phyloP scores from a whole-genome alignment of 2,113 vertebrate genomes.

The Cyprinodon tularosa region DNA sequence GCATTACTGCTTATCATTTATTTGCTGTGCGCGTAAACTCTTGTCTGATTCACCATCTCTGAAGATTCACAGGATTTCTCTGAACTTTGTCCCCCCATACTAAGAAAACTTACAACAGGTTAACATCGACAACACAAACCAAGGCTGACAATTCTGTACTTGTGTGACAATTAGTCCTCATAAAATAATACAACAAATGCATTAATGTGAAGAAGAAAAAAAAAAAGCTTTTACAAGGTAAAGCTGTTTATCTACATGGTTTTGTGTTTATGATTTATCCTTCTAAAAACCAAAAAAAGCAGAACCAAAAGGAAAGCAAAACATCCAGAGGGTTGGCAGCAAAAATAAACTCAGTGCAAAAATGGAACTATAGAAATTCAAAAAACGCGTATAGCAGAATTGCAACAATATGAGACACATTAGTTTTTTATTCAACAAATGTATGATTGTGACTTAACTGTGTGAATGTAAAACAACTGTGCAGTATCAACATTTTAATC shows the following conservation, averaged over 20 bases:
- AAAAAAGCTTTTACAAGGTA: conserved; percentile 33
- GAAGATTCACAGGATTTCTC: conserved; percentile 28
- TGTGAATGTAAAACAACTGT: conserved; percentile 37
- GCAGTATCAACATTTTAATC: conserved; percentile 53
- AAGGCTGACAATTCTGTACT: conserved; percentile 44
- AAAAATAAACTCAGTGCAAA: conserved; percentile 50
- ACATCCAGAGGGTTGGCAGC: conserved; percentile 62
- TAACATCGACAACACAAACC: conserved; percentile 43
- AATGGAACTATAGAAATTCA: conserved; percentile 53
- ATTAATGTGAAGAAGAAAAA: conserved; percentile 42
- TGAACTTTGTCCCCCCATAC: neutral
- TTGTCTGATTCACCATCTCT: conserved; percentile 24
- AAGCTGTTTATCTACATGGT: conserved; percentile 55
- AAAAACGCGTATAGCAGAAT: conserved; percentile 50
- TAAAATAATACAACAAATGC: conserved; percentile 53
- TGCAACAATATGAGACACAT: conserved; percentile 56
- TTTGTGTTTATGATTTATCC: conserved; percentile 30
- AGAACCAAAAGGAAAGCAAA: conserved; percentile 47
- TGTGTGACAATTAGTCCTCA: conserved; percentile 35
- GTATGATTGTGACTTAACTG: conserved; percentile 44
- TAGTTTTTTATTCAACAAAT: conserved; percentile 44
- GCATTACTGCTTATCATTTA: conserved; percentile 43
- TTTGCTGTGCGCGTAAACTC: conserved; percentile 41
- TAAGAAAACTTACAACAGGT: conserved; percentile 22
- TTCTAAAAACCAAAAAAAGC: neutral